Conservation (phyloP, 2,113 vertebrate species). For the Gracilinanus agilis region DNA sequence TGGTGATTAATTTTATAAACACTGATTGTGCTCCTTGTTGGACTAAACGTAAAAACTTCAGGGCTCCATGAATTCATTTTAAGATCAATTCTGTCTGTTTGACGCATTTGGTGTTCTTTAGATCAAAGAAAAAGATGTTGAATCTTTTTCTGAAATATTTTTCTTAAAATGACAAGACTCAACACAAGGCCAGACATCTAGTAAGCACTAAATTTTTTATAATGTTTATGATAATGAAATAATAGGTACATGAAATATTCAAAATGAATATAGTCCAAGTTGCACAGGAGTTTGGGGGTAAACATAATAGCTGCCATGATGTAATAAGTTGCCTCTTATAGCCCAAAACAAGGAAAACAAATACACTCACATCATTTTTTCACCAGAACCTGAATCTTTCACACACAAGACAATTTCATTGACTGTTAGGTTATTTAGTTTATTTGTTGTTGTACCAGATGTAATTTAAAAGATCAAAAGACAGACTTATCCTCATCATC, state of each 20-base stretch:
- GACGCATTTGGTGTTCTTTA: neutral
- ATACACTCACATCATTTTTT: neutral
- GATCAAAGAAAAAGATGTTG: neutral
- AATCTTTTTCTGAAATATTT: neutral
- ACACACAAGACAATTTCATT: fast-evolving
- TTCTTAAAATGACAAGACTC: neutral
- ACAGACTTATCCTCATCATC: neutral
- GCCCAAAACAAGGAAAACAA: neutral
- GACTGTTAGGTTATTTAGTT: neutral
- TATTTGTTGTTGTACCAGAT: slow-evolving; percentile 2
- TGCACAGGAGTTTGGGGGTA: neutral
- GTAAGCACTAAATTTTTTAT: neutral
- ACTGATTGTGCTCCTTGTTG: neutral
- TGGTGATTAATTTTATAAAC: neutral
- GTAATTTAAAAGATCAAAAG: neutral
- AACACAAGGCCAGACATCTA: neutral
- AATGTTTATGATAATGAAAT: neutral
- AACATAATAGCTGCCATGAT: too few relatives aligned
- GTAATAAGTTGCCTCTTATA: neutral
- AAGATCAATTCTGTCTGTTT: neutral
- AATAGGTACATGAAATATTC: neutral
- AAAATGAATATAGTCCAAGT: neutral
- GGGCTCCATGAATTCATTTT: neutral
- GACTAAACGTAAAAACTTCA: neutral
- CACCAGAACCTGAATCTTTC: too few relatives aligned